Base-by-base conservation (phyloP, 53 echinoderm and acorn worm genomes). In the Glandiceps talaboti region DNA sequence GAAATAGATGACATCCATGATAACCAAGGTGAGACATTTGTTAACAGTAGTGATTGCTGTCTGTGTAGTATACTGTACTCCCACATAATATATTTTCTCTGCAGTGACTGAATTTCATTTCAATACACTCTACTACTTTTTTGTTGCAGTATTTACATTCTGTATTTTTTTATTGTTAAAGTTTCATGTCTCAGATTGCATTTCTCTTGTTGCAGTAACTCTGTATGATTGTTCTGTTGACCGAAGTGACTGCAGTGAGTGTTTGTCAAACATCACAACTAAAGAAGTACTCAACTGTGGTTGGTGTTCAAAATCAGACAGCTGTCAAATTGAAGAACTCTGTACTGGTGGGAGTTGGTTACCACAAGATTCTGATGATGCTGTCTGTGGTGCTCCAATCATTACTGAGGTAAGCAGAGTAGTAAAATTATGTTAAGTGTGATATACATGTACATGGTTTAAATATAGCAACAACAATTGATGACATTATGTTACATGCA, bases 171-270 rank as follows among this genome's bases (percentile, higher is more conserved):
- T 20, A 45, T 6, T 45, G 6, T 20, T 45, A 45, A 20, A 45
- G 6, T 20, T 45, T 12, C 6, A 45, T 12, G 6, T 45, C 20
- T 45, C 64, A 30, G 26, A 29, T 29, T 26, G 33, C 45, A 1
- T 73, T 76, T 45, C 20, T 45, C 20, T 45, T 45, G 6, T 20
- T 20, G 0, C 84, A 94, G 94, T 94, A 10, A 87, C 80, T 29
- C 84, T 94, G 74, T 94, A 94, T 89, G 91, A 94, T 27, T 94
- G 94, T 79, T 73, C 79, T 0, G 89, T 91, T 27, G 86, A 87
- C 76, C 91, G 94, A 1, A 82, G 32, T 28, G 91, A 91, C 85
- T 94, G 94, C 83, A 94, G 91, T 83, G 89, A 89, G 10, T 94
- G 94, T 78, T 29, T 94, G 6, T 30, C 79, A 1, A 32, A 78